Evolutionary conservation across 2,797 vertebrate species (phyloP), one percentile per base, ranked within the genome.

Genomic region (Hydrolagus colliei): DNA sequence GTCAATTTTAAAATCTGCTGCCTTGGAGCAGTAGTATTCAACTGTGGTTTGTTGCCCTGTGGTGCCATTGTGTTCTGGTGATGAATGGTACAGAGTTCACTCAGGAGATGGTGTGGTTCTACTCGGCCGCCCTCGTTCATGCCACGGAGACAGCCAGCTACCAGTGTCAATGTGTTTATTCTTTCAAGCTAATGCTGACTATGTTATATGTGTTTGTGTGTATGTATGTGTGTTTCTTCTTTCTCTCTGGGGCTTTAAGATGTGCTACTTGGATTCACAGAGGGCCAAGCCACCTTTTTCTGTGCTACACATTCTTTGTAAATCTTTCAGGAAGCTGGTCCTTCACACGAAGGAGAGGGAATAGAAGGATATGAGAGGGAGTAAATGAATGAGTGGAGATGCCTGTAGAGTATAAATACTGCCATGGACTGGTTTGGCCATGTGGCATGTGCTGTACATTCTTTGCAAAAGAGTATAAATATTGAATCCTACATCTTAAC

Each of bases 81-180:
- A 68, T 82, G 79, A 32, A 68, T 68, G 65, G 79, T 63, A 82
- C 32, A 35, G 65, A 82, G 41, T 82, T 82, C 79, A 18, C 32
- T 35, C 4, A 18, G 63, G 65, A 82, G 14, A 41, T 35, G 16
- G 18, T 6, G 2, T 18, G 4, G 6, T 18, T 84, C 13, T 68
- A 16, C 22, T 32, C 79, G 41, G 27, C 32, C 41, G 18, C 52
- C 65, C 32, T 32, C 65, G 41, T 84, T 84, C 79, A 84, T 84
- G 65, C 68, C 32, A 71, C 32, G 5, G 22, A 68, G 16, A 18
- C 27, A 84, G 41, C 41, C 41, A 52, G 2, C 41, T 52, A 52
- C 3, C 41, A 52, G 41, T 52, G 41, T 52, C 41, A 52, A 52
- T 6, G 16, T 16, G 27, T 22, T 18, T 18, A 68, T 71, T n/a